phyloP scores from a whole-genome alignment of 2,797 vertebrate species.

The Rhinella marina region DNA sequence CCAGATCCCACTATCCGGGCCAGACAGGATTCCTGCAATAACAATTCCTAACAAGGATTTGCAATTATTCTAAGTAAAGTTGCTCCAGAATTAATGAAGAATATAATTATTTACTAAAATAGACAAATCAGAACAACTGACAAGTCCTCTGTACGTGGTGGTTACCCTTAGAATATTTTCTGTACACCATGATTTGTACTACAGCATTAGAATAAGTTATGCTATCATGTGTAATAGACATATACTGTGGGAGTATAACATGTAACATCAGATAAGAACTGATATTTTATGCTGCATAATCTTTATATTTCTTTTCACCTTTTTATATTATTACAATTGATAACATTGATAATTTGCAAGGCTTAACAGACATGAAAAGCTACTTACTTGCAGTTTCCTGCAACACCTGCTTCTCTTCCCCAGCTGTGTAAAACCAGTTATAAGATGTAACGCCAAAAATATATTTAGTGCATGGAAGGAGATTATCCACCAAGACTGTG shows the following conservation, averaged over 20 bases:
- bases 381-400: constrained; percentile 79
- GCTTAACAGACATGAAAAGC: background rate
- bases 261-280: background rate
- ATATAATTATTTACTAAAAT: too few species aligned
- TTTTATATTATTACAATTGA: background rate
- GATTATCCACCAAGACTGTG: constrained; percentile 64
- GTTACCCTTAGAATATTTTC: background rate
- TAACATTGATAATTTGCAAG: background rate
- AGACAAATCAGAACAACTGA: too few species aligned
- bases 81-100: too few species aligned
- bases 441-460: constrained; percentile 75
- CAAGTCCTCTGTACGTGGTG: background rate
- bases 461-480: constrained; percentile 75
- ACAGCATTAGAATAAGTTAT: too few species aligned
- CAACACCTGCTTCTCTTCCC: constrained; percentile 70
- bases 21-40: too few species aligned
- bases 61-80: too few species aligned
- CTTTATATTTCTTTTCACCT: background rate
- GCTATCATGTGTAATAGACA: too few species aligned
- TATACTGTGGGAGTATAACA: background rate
- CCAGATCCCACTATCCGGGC: too few species aligned
- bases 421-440: constrained; percentile 72
- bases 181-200: too few species aligned
- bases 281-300: background rate
- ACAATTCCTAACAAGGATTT: too few species aligned